phyloP scores from a whole-genome alignment of 2,113 vertebrate genomes.

The Entomyzon cyanotis region DNA sequence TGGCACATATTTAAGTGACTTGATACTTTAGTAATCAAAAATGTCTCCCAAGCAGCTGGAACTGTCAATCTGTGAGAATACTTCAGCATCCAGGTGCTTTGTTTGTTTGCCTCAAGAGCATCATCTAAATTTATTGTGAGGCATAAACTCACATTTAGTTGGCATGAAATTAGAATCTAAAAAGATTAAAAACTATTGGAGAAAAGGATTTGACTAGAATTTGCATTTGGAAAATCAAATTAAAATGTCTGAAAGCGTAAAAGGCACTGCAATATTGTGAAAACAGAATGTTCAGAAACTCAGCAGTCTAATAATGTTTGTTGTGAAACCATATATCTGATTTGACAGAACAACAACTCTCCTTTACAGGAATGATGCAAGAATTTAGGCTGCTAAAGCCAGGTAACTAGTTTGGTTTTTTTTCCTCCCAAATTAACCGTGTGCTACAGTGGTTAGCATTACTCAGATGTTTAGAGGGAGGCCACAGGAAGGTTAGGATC shows the following conservation, averaged over 20 bases:
- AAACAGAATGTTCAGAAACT: neutral
- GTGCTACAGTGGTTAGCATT: neutral
- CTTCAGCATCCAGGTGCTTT: neutral
- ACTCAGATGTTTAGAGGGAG: neutral
- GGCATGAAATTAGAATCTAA: neutral
- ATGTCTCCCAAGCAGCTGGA: neutral
- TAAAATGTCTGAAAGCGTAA: neutral
- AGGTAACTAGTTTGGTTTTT: neutral
- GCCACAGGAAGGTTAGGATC: neutral
- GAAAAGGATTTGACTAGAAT: neutral
- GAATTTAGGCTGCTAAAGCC: neutral
- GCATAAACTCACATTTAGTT: neutral
- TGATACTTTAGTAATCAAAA: neutral
- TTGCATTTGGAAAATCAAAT: neutral
- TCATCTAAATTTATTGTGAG: neutral
- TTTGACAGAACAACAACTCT: neutral
- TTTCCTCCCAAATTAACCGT: rapidly evolving
- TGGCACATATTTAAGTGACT: neutral
- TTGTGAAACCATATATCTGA: neutral
- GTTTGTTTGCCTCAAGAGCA: neutral
- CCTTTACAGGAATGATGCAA: neutral
- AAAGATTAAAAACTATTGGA: neutral
- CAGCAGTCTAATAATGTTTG: neutral
- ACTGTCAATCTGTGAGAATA: neutral
- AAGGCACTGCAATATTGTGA: neutral